A percentile compares a stretch with the other conserved stretches of the same genome.
Evolutionary conservation across 2,113 vertebrate species (phyloP).

Genomic region (Pseudorasbora parva): DNA sequence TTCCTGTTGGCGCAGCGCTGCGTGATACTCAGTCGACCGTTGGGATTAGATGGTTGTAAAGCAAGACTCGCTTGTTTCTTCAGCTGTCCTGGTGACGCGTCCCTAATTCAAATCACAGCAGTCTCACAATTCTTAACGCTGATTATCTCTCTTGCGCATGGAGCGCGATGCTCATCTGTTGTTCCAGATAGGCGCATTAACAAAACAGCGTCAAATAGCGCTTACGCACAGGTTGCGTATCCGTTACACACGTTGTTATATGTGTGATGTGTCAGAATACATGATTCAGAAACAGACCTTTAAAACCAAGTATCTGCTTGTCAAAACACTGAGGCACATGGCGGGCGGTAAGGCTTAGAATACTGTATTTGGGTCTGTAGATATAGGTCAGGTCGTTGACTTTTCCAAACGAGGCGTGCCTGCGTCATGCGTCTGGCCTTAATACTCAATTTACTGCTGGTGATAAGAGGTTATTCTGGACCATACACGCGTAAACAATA

Average conservation of each 20-base stretch:
- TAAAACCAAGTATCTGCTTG: not conserved
- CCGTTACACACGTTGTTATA: not conserved
- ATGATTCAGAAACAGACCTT: not conserved
- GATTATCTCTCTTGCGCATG: conserved; percentile 16
- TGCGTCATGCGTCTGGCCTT: conserved; percentile 41
- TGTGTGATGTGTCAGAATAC: not conserved
- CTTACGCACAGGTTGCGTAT: not conserved
- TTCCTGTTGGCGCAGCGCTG: conserved; percentile 40
- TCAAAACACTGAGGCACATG: conserved; percentile 22
- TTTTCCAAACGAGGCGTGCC: conserved; percentile 18
- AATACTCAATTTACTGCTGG: conserved; percentile 36
- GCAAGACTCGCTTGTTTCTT: conserved; percentile 44
- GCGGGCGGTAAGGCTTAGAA: not conserved
- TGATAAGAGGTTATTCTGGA: conserved; percentile 20
- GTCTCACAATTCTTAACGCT: conserved; percentile 23
- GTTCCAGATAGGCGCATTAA: not conserved
- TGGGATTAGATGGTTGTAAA: conserved; percentile 41
- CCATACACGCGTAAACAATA: not conserved
- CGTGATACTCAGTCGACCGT: conserved; percentile 38
- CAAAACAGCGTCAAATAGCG: not conserved
- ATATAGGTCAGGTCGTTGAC: conserved; percentile 45
- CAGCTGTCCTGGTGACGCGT: conserved; percentile 35
- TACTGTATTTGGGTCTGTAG: conserved; percentile 15
- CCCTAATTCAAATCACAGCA: conserved; percentile 41
- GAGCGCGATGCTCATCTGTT: not conserved